Percentiles rank a stretch among this genome's conserved stretches.
phyloP scores from a whole-genome alignment of 2,113 vertebrate species.

The Neomonachus schauinslandi region DNA sequence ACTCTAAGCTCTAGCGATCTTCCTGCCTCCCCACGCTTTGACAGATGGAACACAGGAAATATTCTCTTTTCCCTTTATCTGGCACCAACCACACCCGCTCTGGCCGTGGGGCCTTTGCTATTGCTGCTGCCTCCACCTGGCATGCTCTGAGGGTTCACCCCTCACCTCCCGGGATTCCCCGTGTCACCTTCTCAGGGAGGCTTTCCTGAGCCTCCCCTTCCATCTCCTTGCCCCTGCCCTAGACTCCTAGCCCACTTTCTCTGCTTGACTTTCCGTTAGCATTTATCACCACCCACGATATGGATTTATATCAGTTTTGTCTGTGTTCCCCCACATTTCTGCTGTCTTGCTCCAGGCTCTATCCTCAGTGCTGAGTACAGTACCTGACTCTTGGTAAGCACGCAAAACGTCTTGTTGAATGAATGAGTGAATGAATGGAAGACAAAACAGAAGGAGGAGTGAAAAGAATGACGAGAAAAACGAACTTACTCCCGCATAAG shows the following conservation, averaged over 20 bases:
- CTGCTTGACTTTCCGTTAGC: background rate
- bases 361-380: background rate
- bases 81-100: rapidly evolving
- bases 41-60: background rate
- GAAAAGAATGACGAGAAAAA: background rate
- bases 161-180: background rate
- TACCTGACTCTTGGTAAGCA: background rate
- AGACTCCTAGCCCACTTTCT: background rate
- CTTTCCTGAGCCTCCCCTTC: background rate
- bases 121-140: background rate
- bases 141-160: rapidly evolving
- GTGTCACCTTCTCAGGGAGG: background rate
- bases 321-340: background rate
- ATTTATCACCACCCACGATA: background rate
- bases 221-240: background rate
- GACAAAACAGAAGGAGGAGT: background rate
- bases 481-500: background rate
- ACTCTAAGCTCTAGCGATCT: rapidly evolving
- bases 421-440: background rate
- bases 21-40: rapidly evolving
- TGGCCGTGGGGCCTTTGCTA: background rate
- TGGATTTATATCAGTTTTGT: background rate
- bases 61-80: background rate
- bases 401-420: background rate
- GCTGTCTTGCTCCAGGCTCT: background rate